Conservation (phyloP, 2,797 vertebrate genomes). For the Mormyrops boulengeri region DNA sequence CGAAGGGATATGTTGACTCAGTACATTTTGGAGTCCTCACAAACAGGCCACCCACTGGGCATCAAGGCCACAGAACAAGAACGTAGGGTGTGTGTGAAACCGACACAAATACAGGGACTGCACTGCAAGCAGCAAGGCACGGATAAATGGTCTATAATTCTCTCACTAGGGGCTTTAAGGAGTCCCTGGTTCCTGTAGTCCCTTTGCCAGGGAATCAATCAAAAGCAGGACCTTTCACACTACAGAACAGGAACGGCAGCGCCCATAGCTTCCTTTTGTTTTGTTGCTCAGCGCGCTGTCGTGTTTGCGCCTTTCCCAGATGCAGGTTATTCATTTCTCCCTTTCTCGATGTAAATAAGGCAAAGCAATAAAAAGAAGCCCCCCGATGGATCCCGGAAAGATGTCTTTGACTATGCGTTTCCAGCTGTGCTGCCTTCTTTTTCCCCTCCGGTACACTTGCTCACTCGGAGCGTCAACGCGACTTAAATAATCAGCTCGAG, state of each 20-base stretch:
- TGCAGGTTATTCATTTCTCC: background rate
- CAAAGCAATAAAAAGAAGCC: background rate
- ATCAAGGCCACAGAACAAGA: background rate
- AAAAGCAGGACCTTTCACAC: slow-evolving; percentile 1
- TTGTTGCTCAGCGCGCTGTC: background rate
- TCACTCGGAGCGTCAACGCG: background rate
- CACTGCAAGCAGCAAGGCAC: background rate
- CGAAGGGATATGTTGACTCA: background rate
- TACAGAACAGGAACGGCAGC: background rate
- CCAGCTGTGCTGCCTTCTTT: background rate
- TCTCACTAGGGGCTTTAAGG: background rate
- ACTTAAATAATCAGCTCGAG: slow-evolving; percentile 2
- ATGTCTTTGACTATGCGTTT: background rate
- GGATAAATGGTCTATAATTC: background rate
- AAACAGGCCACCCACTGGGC: background rate
- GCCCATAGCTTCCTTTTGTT: background rate
- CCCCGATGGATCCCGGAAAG: background rate
- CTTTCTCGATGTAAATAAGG: background rate
- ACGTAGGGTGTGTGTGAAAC: background rate
- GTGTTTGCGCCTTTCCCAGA: background rate
- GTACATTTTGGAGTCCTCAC: background rate
- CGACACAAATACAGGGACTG: background rate
- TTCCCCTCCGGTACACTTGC: background rate
- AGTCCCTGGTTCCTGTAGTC: background rate
- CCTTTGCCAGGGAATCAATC: background rate